Evolutionary conservation across 1,140 invertebrate species (phyloP).

Genomic region (Planococcus citri): DNA sequence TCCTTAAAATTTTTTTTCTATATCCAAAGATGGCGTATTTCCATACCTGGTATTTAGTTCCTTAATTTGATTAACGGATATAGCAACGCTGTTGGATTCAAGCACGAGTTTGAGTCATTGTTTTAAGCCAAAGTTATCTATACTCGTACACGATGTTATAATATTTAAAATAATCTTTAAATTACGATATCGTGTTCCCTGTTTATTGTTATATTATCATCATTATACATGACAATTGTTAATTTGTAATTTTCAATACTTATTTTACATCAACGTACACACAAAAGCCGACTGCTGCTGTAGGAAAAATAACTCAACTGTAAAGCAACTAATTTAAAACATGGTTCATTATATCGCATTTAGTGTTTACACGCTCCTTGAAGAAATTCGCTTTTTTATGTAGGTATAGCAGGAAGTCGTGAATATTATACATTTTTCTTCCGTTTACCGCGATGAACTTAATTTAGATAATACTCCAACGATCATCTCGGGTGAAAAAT

Average conservation of each 20-base stretch:
- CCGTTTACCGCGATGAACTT: not conserved
- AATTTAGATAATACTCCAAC: too few species aligned
- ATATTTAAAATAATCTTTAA: not conserved
- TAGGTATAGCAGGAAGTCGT: not conserved
- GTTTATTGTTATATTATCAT: not conserved
- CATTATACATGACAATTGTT: slow-evolving; percentile 4
- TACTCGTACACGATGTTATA: not conserved
- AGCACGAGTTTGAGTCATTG: not conserved
- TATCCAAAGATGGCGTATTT: too few species aligned
- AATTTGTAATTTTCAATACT: not conserved
- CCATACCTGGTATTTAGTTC: too few species aligned
- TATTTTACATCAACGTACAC: not conserved
- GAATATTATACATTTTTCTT: not conserved
- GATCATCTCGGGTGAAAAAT: too few species aligned
- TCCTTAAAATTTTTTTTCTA: too few species aligned
- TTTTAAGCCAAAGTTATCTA: not conserved
- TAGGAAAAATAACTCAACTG: not conserved
- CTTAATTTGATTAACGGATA: not conserved
- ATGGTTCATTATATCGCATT: not conserved
- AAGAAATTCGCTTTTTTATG: not conserved
- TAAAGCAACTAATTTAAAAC: slow-evolving; percentile 4
- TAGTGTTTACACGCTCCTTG: not conserved
- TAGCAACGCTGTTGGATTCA: not conserved
- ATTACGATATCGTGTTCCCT: not conserved
- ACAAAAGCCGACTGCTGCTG: not conserved